These are phyloP conservation scores for Eilema depressum DNA, from an alignment of 2,888 invertebrate genomes.

Conservation along the genomic window DNA sequence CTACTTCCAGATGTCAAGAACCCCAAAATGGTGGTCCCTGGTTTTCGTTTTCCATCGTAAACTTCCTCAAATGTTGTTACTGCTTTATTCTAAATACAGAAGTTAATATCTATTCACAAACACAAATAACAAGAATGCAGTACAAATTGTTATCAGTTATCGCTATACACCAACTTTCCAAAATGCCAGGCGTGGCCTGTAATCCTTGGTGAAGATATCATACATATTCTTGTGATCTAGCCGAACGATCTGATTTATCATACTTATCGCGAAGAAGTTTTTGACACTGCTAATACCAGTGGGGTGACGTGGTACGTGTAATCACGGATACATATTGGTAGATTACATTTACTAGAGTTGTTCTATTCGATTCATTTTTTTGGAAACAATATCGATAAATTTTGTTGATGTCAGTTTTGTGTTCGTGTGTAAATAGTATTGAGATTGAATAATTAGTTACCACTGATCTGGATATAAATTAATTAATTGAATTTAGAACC, in stretches of 20 bases:
- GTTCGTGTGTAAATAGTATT: no score
- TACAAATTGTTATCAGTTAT: conserved; percentile 16
- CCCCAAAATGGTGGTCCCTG: no score
- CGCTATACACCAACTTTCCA: conserved; percentile 35
- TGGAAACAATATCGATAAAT: not conserved
- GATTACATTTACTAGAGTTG: conserved; percentile 5
- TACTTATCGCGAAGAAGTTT: conserved; percentile 60
- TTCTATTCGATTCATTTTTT: not conserved
- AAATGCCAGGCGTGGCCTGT: conserved; percentile 55
- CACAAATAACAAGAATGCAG: not conserved
- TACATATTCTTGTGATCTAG: conserved; percentile 60
- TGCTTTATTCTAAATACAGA: not conserved
- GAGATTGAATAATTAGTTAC: no score
- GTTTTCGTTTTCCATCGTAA: not conserved
- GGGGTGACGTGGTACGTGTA: conserved; percentile 57
- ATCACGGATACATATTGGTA: conserved; percentile 20
- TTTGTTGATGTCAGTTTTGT: no score
- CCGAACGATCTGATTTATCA: conserved; percentile 79
- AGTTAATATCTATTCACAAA: not conserved
- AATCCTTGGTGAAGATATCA: conserved; percentile 56
- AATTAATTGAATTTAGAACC: no score
- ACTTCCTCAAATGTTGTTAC: not conserved
- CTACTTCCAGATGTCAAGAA: no score
- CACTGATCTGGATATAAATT: no score
- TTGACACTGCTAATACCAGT: conserved; percentile 65